Conservation (phyloP, 2,888 invertebrate species). For the Ametastegia equiseti region DNA sequence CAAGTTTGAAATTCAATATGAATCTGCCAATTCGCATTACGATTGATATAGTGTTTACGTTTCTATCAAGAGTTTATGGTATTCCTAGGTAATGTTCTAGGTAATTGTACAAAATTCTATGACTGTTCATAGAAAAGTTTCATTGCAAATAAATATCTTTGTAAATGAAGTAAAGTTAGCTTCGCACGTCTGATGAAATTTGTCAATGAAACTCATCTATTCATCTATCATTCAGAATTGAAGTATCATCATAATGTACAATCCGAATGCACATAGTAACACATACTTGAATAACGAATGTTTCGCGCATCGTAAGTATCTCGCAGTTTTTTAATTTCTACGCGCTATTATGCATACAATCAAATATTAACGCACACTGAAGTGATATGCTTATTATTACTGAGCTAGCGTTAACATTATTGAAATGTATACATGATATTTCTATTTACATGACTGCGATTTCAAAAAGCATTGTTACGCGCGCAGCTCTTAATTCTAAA, state of each 20-base stretch:
- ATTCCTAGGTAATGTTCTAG: background rate
- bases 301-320: background rate
- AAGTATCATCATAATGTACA: slow-evolving; percentile 1
- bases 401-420: background rate
- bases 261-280: too few species aligned
- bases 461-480: background rate
- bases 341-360: background rate
- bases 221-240: background rate
- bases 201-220: slow-evolving; percentile 23
- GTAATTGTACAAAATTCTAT: background rate
- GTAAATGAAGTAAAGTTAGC: background rate
- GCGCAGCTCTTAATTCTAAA: background rate
- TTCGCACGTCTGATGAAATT: background rate
- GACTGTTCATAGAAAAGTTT: slow-evolving; percentile 24
- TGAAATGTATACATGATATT: background rate
- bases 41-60: slow-evolving; percentile 1
- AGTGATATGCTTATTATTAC: background rate
- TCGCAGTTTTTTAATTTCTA: background rate
- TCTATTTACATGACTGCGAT: slow-evolving; percentile 14
- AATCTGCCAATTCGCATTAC: background rate
- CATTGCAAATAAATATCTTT: slow-evolving; percentile 12
- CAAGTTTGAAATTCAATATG: background rate
- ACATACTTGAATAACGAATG: slow-evolving; percentile 8
- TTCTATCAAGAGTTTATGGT: slow-evolving; percentile 36
- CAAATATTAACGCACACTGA: background rate